Base-by-base conservation (phyloP, 2,888 invertebrate species). In the Macrophya annulata region DNA sequence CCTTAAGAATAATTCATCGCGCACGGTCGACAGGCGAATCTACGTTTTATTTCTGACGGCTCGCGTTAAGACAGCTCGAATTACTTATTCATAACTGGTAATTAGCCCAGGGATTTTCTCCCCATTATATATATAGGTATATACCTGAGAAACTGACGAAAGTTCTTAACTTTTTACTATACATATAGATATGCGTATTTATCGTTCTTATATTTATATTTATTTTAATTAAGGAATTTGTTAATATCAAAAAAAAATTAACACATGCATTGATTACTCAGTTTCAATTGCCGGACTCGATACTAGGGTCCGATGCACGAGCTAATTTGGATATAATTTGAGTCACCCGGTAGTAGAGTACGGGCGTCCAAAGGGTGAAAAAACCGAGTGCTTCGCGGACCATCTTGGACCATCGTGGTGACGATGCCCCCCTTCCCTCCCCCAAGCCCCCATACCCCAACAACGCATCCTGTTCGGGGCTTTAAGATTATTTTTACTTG, bases 401-500 rank as follows among this genome's bases (percentile, higher is more conserved):
- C 83, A 83, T 83, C 83, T 83, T 83, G 90, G 91, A 90, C 90
- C 91, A 90, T 90, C 90, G 90, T 90, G 91, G 92, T 91, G 92
- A 92, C 92, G 92, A 90, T 91, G 90, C 90, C 91, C 90, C 89
- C 87, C 85, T 87, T 85, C 81, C 55, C 81, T 86, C 87, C 81
- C 86, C 87, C 88, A 84, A 68, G 85, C 62, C 88, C 88, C 88
- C 86, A 86, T 86, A 87, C 89, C 89, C 89, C 89, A 89, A 89
- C 90, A 88, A 89, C 92, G 93, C 93, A 93, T 93, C 93, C 93
- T 93, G 93, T 93, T 92, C 91, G 93, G 92, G 93, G 92, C 93
- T 93, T 93, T 93, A 92, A 93, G 93, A 92, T 93, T 93, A 93
- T 93, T 93, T 93, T 93, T 93, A 93, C 93, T 89, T 91, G 91